Evolutionary conservation across 2,797 vertebrate species (phyloP).

Genomic region (Remorina albescens): DNA sequence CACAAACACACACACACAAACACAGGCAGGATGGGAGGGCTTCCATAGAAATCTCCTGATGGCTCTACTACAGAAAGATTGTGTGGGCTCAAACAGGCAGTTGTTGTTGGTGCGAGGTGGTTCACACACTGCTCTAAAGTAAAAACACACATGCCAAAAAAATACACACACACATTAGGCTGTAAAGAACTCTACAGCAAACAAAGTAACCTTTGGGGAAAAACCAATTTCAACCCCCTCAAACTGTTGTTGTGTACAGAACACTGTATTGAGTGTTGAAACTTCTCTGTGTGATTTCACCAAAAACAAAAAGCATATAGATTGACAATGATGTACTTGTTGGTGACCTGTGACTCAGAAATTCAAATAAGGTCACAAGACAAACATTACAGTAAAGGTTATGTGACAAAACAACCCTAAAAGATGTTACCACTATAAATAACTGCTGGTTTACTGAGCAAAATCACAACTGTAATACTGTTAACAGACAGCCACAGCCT

Average conservation of each 20-base stretch:
- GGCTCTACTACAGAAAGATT: conserved; percentile 67
- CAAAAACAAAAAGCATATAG: background rate
- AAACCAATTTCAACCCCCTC: conserved; percentile 48
- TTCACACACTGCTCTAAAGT: conserved; percentile 56
- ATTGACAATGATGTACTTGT: background rate
- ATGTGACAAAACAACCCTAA: no score
- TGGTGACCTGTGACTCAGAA: background rate
- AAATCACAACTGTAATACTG: background rate
- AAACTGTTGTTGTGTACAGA: conserved; percentile 12
- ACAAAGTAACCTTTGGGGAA: conserved; percentile 52
- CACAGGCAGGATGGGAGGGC: conserved; percentile 60
- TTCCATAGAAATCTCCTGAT: conserved; percentile 73
- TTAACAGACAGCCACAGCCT: background rate
- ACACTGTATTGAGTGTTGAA: conserved; percentile 13
- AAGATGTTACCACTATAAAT: background rate
- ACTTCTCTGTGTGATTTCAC: background rate
- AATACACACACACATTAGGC: background rate
- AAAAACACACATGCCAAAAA: conserved; percentile 30
- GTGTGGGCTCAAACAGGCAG: conserved; percentile 71
- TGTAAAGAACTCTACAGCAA: conserved; percentile 39
- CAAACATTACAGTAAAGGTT: background rate
- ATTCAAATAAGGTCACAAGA: background rate
- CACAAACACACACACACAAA: conserved; percentile 19
- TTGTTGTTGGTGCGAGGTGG: conserved; percentile 63
- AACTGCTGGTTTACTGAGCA: background rate